Base-by-base conservation (phyloP, 2,113 vertebrate genomes). In the Hemicordylus capensis region DNA sequence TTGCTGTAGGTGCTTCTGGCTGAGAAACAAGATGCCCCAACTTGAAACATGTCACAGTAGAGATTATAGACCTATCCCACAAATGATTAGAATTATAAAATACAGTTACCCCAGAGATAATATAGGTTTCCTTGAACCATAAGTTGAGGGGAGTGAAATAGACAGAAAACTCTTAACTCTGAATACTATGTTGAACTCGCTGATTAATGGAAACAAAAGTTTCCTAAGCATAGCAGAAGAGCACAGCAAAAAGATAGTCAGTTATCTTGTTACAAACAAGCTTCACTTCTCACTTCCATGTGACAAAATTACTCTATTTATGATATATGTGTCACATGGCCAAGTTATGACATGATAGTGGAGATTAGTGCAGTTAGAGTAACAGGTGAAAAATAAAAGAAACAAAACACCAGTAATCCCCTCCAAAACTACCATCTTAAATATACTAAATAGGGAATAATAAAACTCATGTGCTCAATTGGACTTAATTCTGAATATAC, bases 1-100 rank as follows among this genome's bases (percentile, higher is more conserved):
- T 76, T 76, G 48, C 56, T 72, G 39, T 15, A 85, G 59, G 64
- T 22, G 63, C 15, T 61, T 19, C 28, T 87, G 88, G 70, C 69
- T 83, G 44, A 34, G 83, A 54, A 4, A 56, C 61, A 79, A 1
- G 42, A 51, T 73, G 76, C 9, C 48, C 77, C 56, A 51, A 56
- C 61, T 73, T 89, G 81, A 83, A 92, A 89, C 63, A 93, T 64
- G 72, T 14, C 26, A 48, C 34, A 34, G 86, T n/a, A 69, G 51
- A 87, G 82, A 94, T 87, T 64, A 82, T 64, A 89, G 82, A 59
- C 44, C 59, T 81, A 59, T 80, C 90, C 80, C 85, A 76, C 82
- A 75, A 80, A 91, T 84, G 61, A 85, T 69, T 89, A 79, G 76
- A 91, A 86, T 88, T 89, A 90, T 87, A 90, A 86, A 92, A 90